These are phyloP conservation scores for Galerucella calmariensis DNA, from an alignment of 2,888 invertebrate genomes.

Conservation along the genomic window DNA sequence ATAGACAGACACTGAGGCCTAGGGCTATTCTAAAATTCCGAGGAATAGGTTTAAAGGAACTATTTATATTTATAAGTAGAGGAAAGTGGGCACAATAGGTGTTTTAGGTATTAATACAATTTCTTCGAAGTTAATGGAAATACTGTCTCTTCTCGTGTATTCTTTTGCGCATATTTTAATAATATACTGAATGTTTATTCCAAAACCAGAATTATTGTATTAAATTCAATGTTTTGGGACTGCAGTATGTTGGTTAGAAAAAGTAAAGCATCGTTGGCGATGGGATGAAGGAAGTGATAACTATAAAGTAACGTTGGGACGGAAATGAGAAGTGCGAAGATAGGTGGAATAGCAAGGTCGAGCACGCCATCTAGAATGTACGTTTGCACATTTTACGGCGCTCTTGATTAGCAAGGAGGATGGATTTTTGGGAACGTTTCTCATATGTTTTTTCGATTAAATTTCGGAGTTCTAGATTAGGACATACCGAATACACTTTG, in stretches of 20 bases:
- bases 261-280: slow-evolving; percentile 43
- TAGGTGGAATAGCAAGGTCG: slow-evolving; percentile 61
- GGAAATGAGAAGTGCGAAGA: slow-evolving; percentile 64
- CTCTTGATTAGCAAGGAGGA: slow-evolving; percentile 56
- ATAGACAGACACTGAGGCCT: no score
- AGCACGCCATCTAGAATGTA: slow-evolving; percentile 61
- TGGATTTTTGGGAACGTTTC: slow-evolving; percentile 41
- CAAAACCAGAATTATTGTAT: neutral
- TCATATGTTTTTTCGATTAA: slow-evolving; percentile 23
- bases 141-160: no score
- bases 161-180: no score
- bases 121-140: no score
- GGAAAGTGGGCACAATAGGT: no score
- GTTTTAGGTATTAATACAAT: no score
- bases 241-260: slow-evolving; percentile 26
- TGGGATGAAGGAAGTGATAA: slow-evolving; percentile 61
- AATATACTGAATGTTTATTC: no score
- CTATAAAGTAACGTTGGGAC: slow-evolving; percentile 62
- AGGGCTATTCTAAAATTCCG: no score
- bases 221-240: slow-evolving; percentile 13
- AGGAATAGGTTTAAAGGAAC: no score
- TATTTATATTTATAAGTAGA: no score
- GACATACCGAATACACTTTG: no score
- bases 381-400: slow-evolving; percentile 57
- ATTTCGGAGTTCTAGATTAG: slow-evolving; percentile 3